Conservation (phyloP, 1,140 invertebrate genomes). For the Eufriesea mexicana region DNA sequence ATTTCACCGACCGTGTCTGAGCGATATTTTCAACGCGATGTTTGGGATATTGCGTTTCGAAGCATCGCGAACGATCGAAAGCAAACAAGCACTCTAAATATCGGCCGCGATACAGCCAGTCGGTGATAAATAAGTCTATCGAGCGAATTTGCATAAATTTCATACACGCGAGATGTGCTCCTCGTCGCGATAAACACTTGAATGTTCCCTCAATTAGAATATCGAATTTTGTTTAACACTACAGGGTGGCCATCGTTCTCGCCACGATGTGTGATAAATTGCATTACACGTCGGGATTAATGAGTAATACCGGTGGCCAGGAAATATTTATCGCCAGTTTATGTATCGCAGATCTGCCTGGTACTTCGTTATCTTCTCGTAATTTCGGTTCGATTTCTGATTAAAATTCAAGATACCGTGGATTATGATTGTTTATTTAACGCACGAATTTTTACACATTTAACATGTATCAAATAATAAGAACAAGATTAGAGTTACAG, state of each 20-base stretch:
- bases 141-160: neutral
- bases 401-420: no score
- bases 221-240: neutral
- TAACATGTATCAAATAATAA: no score
- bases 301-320: neutral
- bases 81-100: neutral
- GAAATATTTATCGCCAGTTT: neutral
- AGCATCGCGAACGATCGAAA: neutral
- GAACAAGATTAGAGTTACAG: no score
- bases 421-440: no score
- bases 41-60: no score
- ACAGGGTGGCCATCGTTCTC: neutral
- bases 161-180: no score
- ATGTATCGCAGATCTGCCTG: neutral
- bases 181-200: neutral
- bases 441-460: no score
- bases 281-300: neutral
- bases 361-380: neutral
- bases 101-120: neutral
- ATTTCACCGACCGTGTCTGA: neutral
- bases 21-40: neutral
- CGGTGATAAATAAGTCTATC: neutral
- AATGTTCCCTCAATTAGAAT: neutral
- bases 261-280: neutral
- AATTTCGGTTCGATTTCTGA: no score